phyloP scores from a whole-genome alignment of 2,797 vertebrate species.

The Martes flavigula region DNA sequence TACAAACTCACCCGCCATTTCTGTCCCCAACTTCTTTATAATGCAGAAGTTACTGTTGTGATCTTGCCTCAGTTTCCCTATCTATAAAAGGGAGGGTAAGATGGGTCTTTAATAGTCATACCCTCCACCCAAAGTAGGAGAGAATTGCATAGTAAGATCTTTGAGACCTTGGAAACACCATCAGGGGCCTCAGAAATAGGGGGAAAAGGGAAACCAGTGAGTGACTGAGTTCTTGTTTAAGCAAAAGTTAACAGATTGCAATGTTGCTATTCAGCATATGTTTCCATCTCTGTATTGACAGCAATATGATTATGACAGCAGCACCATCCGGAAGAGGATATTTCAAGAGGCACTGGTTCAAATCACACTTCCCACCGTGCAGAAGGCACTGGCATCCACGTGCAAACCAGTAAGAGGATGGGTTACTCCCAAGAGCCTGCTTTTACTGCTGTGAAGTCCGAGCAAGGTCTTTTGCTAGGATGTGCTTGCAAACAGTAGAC shows the following conservation, averaged over 20 bases:
- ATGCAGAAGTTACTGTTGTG: not conserved
- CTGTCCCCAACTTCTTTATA: not conserved
- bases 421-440: not conserved
- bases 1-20: not conserved
- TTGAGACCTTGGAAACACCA: not conserved
- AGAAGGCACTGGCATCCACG: constrained; percentile 88
- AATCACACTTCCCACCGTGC: constrained; percentile 93
- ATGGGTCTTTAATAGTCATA: not conserved
- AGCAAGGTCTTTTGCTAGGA: not conserved
- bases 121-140: not conserved
- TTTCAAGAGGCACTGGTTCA: constrained; percentile 91
- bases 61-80: not conserved
- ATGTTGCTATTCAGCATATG: not conserved
- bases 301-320: constrained; percentile 98
- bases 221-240: not conserved
- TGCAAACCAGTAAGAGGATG: constrained; percentile 89
- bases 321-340: constrained; percentile 93
- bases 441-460: not conserved
- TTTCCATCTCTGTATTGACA: constrained; percentile 80
- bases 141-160: not conserved
- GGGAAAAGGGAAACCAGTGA: not conserved
- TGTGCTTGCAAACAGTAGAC: not conserved
- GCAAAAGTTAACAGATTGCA: not conserved
- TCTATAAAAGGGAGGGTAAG: not conserved
- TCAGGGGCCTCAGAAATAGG: not conserved